Evolutionary conservation across 2,888 invertebrate genomes (phyloP), one percentile per base, ranked within the genome.

Genomic region (Tortrix viridana): DNA sequence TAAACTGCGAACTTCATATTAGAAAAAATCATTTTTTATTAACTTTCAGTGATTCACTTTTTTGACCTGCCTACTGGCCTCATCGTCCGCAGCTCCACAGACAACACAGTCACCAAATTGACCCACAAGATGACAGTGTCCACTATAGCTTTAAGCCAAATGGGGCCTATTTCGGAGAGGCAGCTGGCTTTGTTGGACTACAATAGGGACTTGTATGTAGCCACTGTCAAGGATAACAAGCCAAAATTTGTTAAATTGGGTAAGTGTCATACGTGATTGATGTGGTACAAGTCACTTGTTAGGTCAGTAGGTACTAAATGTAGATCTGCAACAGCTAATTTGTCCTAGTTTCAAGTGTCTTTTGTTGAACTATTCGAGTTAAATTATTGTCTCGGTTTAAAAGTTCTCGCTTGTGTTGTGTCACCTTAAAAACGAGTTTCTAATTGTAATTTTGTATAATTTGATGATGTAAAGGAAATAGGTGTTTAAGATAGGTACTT

Each of bases 121-220:
- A 92, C 93, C 12, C 97, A 98, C 80, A 94, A 94, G 75, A 94
- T 96, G 79, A 96, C 95, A 23, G 94, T 99, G n/a, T 93, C 95
- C 2, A 95, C 96, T 75, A 90, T 99, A 16, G 95, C 96, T 0
- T 89, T 99, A 47, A 98, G 98, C 81, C 96, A 98, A 79, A 95
- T 96, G 60, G 98, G 98, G 0, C 93, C 95, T 0, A 81, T 95
- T 0, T 94, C 93, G 38, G 97, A 97, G 74, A 94, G 99, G 68
- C 96, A 96, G 74, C 86, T 99, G 48, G 98, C 98, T 0, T 91
- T 99, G 64, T 93, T 99, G 23, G 99, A 99, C 86, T 95, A 94
- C 74, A 98, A 98, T 79, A 94, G 95, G 73, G 98, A 99, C 85
- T 90, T 99, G 16, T 97, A 96, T 81, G 93, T 99, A 18, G 94